phyloP scores from a whole-genome alignment of 2,797 vertebrate species.

The Monodelphis domestica region DNA sequence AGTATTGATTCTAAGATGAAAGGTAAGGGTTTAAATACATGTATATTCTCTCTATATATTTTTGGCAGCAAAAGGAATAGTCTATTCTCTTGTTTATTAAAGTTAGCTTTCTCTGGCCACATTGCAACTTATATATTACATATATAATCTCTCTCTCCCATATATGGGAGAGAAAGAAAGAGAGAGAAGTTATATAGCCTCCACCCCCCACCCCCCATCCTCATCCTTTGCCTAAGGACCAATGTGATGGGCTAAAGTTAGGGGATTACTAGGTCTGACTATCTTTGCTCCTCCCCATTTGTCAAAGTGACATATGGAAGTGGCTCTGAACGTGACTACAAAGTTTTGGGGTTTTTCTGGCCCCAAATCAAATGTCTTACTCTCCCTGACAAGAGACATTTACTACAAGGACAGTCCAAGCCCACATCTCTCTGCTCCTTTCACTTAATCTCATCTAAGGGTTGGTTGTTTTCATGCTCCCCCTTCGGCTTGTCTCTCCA shows the following conservation, averaged over 20 bases:
- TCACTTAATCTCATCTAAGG: constrained; percentile 18
- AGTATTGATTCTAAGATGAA: no score
- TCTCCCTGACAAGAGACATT: neutral
- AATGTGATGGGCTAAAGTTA: neutral
- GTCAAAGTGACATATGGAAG: neutral
- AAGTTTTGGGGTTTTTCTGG: constrained; percentile 14
- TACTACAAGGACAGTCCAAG: neutral
- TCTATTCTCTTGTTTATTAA: no score
- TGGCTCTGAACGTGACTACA: neutral
- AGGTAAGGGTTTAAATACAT: no score
- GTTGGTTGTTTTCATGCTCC: constrained; percentile 35
- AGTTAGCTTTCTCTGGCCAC: no score
- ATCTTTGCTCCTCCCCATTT: constrained; percentile 1
- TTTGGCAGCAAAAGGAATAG: no score
- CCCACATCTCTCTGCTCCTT: neutral
- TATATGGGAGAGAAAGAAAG: no score
- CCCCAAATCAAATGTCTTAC: neutral
- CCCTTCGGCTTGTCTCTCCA: constrained; percentile 34
- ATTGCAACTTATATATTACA: no score
- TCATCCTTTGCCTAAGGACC: neutral
- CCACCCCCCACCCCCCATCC: no score
- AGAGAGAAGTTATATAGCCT: neutral
- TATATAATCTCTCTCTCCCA: no score
- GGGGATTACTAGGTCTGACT: neutral
- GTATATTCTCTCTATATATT: no score